A percentile compares a stretch with the other conserved stretches of the same genome.
These are phyloP conservation scores for Thoracochromis brauschi DNA, from an alignment of 2,113 vertebrate species.

Conservation along the genomic window DNA sequence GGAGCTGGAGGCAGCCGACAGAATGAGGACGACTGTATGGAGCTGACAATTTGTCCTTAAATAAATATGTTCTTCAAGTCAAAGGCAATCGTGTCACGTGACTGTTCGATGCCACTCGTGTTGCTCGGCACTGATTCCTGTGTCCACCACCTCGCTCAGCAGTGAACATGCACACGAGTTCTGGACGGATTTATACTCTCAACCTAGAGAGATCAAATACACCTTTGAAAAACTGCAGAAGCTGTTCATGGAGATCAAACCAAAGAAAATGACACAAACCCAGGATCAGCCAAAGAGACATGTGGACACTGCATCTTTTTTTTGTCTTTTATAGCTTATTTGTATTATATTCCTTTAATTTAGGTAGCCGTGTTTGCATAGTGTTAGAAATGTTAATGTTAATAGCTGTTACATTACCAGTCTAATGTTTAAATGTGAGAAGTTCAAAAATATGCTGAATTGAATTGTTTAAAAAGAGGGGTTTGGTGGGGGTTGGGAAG, in stretches of 20 bases:
- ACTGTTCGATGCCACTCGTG: background rate
- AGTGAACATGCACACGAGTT: background rate
- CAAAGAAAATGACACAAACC: background rate
- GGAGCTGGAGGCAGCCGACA: background rate
- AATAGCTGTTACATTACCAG: accelerated
- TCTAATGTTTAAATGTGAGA: background rate
- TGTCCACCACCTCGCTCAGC: accelerated
- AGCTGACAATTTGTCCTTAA: background rate
- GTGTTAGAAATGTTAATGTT: background rate
- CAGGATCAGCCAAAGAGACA: accelerated
- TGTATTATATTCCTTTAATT: background rate
- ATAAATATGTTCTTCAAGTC: background rate
- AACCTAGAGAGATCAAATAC: background rate
- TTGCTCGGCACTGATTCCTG: background rate
- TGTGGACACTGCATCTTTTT: background rate
- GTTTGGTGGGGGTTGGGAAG: background rate
- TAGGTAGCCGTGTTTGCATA: background rate
- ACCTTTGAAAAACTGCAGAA: background rate
- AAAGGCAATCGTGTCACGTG: accelerated
- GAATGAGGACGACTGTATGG: accelerated
- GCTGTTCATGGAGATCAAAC: background rate
- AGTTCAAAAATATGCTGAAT: background rate
- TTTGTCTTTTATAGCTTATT: background rate
- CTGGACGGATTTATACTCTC: accelerated
- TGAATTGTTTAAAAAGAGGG: background rate